Evolutionary conservation across 2,113 vertebrate genomes (phyloP), one percentile per base, ranked within the genome.

Genomic region (Microtus pennsylvanicus): DNA sequence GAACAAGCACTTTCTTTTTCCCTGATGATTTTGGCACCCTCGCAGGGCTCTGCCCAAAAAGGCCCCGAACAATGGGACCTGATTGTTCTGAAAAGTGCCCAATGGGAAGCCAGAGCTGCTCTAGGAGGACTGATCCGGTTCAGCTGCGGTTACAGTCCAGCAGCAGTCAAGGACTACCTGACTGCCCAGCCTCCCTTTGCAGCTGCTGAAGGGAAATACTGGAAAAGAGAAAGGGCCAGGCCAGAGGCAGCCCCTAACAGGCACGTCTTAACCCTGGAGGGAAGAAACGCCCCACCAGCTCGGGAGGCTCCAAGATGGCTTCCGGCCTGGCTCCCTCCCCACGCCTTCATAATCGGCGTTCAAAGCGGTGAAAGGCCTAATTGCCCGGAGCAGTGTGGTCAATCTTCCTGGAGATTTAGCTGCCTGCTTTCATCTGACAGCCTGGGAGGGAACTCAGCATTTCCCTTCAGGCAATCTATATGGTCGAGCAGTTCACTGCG

Each of bases 391-490:
- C 90, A 87, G 55, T 80, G 74, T 87, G 82, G 81, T 98, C 97
- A 97, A 0, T 98, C 92, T 97, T 98, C 90, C 96, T 97, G 87
- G 92, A 98, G 97, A 98, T 97, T 97, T 96, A 98, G 33, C 97
- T 91, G 96, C 90, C 95, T 97, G 95, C 89, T 98, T 98, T 98
- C 97, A 98, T 97, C 97, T 98, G 96, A 96, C 98, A 97, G 97
- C 97, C 86, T 82, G 96, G 96, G 92, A 97, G 95, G 96, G 95
- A 98, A 97, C 94, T 94, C 94, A 97, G 90, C 83, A 95, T 98
- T 98, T 98, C 98, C 97, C 96, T 98, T 95, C 96, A 98, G 97
- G 97, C 97, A 98, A 97, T 98, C 97, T 98, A 97, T 98, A 98
- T 97, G 98, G 98, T 98, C 98, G 97, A 98, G 98, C 98, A 97